phyloP scores from a whole-genome alignment of 2,113 vertebrate genomes.

The Megaptera novaeangliae region DNA sequence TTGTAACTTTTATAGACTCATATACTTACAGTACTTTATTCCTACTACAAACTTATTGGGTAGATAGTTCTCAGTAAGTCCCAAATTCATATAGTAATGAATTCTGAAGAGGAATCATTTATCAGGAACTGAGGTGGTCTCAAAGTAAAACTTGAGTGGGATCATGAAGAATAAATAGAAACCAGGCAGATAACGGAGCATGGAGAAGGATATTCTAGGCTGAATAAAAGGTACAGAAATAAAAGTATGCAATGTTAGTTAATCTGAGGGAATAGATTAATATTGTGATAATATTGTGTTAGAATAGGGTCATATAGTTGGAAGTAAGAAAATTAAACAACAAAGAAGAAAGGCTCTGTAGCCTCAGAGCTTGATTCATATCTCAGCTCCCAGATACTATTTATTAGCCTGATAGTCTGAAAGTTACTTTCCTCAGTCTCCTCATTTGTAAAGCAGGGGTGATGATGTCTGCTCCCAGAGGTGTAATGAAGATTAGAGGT shows the following conservation, averaged over 20 bases:
- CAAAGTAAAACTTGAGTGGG: neutral
- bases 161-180: neutral
- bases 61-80: neutral
- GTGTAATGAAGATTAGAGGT: neutral
- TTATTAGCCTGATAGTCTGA: neutral
- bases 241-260: neutral
- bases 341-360: neutral
- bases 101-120: neutral
- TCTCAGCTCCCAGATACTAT: neutral
- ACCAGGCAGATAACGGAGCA: neutral
- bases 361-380: neutral
- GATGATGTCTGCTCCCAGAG: neutral
- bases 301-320: neutral
- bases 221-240: neutral
- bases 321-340: constrained; percentile 7
- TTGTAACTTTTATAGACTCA: neutral
- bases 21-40: neutral
- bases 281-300: neutral
- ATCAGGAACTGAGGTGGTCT: neutral
- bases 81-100: neutral
- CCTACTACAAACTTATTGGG: neutral
- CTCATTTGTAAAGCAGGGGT: neutral
- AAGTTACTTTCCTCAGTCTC: neutral
- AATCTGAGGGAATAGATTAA: neutral
- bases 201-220: neutral